Evolutionary conservation across 2,113 vertebrate species (phyloP), one percentile per base, ranked within the genome.

Genomic region (Daboia siamensis): DNA sequence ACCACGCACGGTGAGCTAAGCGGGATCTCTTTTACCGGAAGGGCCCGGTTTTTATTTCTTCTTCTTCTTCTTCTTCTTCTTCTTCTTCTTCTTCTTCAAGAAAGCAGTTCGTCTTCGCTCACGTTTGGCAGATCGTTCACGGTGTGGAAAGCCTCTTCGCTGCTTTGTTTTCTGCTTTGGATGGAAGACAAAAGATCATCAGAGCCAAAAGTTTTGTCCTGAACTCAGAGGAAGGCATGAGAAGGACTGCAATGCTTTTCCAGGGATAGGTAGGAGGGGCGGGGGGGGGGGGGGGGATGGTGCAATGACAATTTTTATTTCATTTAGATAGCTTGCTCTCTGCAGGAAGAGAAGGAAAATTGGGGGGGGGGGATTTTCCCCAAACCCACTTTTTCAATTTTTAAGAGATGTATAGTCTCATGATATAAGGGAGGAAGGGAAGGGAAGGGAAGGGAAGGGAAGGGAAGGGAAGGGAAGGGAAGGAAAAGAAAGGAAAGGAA

Each of bases 121-220:
- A 97, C 97, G 1, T 98, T 98, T 95, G 98, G 98, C 95, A 98
- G 97, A 89, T 98, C 98, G n/a, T 97, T 95, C 88, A 97, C 98
- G 90, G 96, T 98, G 94, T 94, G 98, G 94, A 97, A 95, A 88
- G 98, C 97, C 69, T 99, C 99, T 92, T 98, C 98, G 1, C 98
- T 98, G 97, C 98, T 97, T 97, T 98, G 98, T 95, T 99, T 99
- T 97, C 99, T 99, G 97, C 95, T 97, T 94, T 89, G 94, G 94
- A 92, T 93, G 96, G 92, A 97, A 96, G 96, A 88, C 64, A 93
- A 90, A 86, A 80, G 0, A 0, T 1, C 88, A 94, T 91, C 88
- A 87, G 17, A n/a, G 26, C 3, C 1, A 8, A 10, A 48, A 3
- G 17, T 89, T 86, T 80, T 29, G 24, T 24, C 24, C n/a, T 21